A percentile compares a stretch with the other conserved stretches of the same genome.
phyloP scores from a whole-genome alignment of 2,113 vertebrate genomes.

The Elgaria multicarinata region DNA sequence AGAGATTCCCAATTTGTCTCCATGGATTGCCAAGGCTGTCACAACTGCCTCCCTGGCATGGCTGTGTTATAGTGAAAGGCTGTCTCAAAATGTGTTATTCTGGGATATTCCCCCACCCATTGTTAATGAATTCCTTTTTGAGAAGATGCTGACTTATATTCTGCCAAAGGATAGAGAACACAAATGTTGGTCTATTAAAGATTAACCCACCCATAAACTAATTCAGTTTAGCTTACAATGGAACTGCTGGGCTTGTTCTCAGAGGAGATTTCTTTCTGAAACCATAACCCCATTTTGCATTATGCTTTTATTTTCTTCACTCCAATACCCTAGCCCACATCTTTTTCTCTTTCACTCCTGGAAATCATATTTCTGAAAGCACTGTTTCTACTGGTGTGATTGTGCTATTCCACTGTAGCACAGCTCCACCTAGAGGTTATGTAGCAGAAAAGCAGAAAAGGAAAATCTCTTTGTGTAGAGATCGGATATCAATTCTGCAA shows the following conservation, averaged over 20 bases:
- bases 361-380: not conserved
- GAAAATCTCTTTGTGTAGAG: too few relatives aligned
- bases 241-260: not conserved
- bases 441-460: too few relatives aligned
- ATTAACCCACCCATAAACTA: not conserved
- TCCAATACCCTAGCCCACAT: not conserved
- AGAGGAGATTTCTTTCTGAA: too few relatives aligned
- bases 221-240: not conserved
- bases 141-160: conserved; percentile 10
- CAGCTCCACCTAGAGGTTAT: too few relatives aligned
- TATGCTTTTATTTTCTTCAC: not conserved
- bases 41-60: conserved; percentile 30
- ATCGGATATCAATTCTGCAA: too few relatives aligned
- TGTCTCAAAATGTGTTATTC: conserved; percentile 16
- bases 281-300: not conserved
- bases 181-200: conserved; percentile 6
- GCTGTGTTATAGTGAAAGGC: conserved; percentile 44
- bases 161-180: conserved; percentile 19
- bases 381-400: too few relatives aligned
- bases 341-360: not conserved
- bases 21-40: not conserved
- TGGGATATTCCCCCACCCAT: conserved; percentile 24
- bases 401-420: too few relatives aligned
- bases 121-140: conserved; percentile 11
- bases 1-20: not conserved